Evolutionary conservation across 2,113 vertebrate species (phyloP), one percentile per base, ranked within the genome.

Genomic region (Lophius piscatorius): DNA sequence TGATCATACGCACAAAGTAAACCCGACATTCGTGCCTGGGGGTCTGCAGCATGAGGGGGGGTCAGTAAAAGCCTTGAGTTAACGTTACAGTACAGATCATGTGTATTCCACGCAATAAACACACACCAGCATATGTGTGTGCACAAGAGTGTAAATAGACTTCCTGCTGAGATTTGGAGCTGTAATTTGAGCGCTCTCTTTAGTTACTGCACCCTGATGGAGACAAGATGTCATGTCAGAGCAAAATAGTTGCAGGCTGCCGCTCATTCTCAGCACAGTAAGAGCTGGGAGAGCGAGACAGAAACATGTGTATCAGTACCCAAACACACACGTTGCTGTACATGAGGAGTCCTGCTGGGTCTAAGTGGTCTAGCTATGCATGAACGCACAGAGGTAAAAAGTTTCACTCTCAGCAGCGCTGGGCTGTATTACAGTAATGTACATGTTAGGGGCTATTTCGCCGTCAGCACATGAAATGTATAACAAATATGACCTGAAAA

Each of bases 141-240:
- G 22, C 9, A 6, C 7, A 36, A 1, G 0, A 5, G 40, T 29
- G 41, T 39, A 62, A 72, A 62, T 26, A 51, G 36, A 58, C 44
- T 47, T 47, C 76, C 70, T 28, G 20, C 12, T 63, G 76, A 76
- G 57, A 63, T 38, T 42, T 73, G 54, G 71, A 67, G 64, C 74
- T 56, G 36, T 55, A 55, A 65, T 77, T 49, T 49, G 51, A 62
- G 57, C 31, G 18, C 24, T 51, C 38, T 49, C 34, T 54, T 22
- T 26, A 64, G 57, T 63, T 44, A 51, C 18, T 9, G 14, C 7
- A 5, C 24, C 29, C 39, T 13, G 58, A 58, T 49, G 56, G 52
- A 76, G 55, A 73, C 70, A 65, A 78, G 76, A 69, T 63, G 61
- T 79, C 70, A 74, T 26, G 46, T 70, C 35, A 42, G 35, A 64